phyloP scores from a whole-genome alignment of 2,888 invertebrate species.

The Caradrina clavipalpis region DNA sequence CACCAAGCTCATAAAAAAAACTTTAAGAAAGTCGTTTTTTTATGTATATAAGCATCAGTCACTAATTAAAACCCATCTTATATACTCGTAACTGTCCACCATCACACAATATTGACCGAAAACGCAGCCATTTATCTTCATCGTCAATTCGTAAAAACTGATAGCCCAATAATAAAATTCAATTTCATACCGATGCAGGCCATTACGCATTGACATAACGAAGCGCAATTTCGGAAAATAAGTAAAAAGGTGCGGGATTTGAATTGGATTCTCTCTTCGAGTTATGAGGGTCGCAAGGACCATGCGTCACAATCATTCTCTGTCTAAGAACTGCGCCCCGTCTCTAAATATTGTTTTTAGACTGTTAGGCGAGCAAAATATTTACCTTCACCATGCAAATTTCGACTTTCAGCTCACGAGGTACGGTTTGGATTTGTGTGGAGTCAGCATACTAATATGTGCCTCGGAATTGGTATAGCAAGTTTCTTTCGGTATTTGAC shows the following conservation, averaged over 20 bases:
- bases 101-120: conserved; percentile 20
- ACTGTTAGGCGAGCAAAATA: conserved; percentile 66
- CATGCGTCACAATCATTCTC: conserved; percentile 81
- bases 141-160: conserved; percentile 51
- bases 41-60: no score
- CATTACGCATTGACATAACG: conserved; percentile 62
- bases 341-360: conserved; percentile 79
- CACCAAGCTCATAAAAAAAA: no score
- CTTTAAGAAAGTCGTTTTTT: no score
- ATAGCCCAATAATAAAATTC: conserved; percentile 60
- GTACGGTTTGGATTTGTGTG: conserved; percentile 48
- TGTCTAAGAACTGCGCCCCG: conserved; percentile 73
- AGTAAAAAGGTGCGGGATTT: conserved; percentile 68
- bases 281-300: conserved; percentile 75
- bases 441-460: conserved; percentile 42
- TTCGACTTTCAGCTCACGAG: conserved; percentile 33
- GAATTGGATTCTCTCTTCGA: conserved; percentile 72
- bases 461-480: conserved; percentile 59
- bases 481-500: conserved; percentile 74
- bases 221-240: conserved; percentile 69
- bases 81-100: conserved; percentile 2
- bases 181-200: conserved; percentile 60
- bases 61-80: no score
- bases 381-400: conserved; percentile 46
- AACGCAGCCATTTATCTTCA: conserved; percentile 32